Percentiles rank a stretch among this genome's conserved stretches.
These are phyloP conservation scores for Muscicapa adusta DNA, from an alignment of 2,113 vertebrate genomes.

Conservation along the genomic window DNA sequence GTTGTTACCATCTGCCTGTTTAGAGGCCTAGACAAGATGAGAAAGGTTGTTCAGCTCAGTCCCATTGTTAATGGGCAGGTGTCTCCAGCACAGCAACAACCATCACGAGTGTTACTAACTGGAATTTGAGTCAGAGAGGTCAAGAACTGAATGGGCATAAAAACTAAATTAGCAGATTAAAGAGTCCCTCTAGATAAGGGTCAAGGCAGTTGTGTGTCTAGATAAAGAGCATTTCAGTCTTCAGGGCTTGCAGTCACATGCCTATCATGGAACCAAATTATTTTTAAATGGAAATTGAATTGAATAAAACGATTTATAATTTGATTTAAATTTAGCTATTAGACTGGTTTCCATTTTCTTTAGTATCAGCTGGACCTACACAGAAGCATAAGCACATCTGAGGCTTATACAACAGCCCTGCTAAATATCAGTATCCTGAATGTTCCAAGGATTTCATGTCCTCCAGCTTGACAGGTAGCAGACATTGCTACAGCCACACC, in stretches of 20 bases:
- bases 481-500: not conserved
- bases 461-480: not conserved
- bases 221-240: slow-evolving; percentile 49
- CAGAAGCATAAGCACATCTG: not conserved
- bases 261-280: slow-evolving; percentile 29
- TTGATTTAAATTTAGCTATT: slow-evolving; percentile 48
- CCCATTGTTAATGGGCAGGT: slow-evolving; percentile 36
- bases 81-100: slow-evolving; percentile 22
- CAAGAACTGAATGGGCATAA: slow-evolving; percentile 44
- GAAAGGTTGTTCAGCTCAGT: slow-evolving; percentile 17
- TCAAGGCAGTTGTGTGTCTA: slow-evolving; percentile 27
- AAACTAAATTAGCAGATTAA: slow-evolving; percentile 50
- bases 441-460: not conserved
- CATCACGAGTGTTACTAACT: not conserved
- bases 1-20: slow-evolving; percentile 51
- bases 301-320: slow-evolving; percentile 24
- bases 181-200: slow-evolving; percentile 32
- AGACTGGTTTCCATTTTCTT: not conserved
- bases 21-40: slow-evolving; percentile 6
- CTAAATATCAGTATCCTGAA: not conserved
- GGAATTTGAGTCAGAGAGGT: slow-evolving; percentile 45
- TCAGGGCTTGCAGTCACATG: slow-evolving; percentile 13
- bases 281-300: slow-evolving; percentile 59
- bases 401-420: not conserved
- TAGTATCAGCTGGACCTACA: not conserved